Evolutionary conservation across 2,113 vertebrate species (phyloP).

Genomic region (Pelusios castaneus): DNA sequence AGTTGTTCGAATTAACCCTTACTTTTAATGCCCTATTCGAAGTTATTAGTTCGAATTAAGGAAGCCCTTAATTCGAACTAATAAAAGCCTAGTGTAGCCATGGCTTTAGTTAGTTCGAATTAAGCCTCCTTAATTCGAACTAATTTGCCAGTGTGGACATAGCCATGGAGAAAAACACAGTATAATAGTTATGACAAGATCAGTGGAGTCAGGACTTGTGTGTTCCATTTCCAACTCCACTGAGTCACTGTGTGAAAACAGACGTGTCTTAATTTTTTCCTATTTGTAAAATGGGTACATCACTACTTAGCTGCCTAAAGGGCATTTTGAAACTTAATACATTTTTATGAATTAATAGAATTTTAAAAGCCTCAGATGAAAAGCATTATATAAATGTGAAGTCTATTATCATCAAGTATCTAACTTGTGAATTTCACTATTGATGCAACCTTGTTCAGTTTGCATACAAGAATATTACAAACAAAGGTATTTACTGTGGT

Average conservation of each 20-base stretch:
- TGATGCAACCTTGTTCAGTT: neutral
- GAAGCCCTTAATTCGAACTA: no score
- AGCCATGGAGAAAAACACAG: neutral
- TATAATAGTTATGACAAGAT: constrained; percentile 7
- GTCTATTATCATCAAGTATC: neutral
- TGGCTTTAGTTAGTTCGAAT: no score
- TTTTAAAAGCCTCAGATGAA: neutral
- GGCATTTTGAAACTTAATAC: neutral
- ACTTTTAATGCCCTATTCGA: no score
- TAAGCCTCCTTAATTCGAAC: no score
- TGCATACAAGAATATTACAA: neutral
- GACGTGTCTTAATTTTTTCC: neutral
- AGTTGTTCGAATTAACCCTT: no score
- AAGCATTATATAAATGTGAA: neutral
- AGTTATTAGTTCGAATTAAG: no score
- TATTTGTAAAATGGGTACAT: neutral
- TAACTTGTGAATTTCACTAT: fast-evolving
- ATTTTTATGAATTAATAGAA: neutral
- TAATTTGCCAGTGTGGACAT: no score
- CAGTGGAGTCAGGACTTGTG: constrained; percentile 8
- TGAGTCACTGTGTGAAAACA: constrained; percentile 10
- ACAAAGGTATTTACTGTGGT: neutral
- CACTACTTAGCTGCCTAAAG: neutral
- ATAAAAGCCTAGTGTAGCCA: no score
- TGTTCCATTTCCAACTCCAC: neutral